Evolutionary conservation across 2,888 invertebrate species (phyloP).

Genomic region (Sericinus montela): DNA sequence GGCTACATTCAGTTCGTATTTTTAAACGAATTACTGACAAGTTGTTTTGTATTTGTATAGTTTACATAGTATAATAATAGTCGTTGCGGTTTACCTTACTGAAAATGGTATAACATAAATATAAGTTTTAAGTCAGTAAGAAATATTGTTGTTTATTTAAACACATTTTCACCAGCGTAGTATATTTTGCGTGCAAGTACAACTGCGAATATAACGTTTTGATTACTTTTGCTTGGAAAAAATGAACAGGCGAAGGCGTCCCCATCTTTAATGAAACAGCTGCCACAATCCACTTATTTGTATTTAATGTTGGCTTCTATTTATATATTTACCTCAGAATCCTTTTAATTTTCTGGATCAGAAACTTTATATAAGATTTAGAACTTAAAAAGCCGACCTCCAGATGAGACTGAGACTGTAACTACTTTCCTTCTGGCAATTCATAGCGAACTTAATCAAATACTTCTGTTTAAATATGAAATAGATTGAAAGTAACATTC

Average conservation of each 20-base stretch:
- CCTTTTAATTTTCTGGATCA: background rate
- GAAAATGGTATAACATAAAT: background rate
- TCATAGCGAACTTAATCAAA: constrained; percentile 6
- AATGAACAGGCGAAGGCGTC: background rate
- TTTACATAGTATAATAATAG: background rate
- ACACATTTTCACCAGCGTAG: too few species aligned
- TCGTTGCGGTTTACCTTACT: background rate
- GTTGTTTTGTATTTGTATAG: background rate
- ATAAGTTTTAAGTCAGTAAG: too few species aligned
- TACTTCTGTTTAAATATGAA: constrained; percentile 8
- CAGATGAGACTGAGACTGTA: background rate
- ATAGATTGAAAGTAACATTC: constrained; percentile 9
- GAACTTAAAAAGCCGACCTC: background rate
- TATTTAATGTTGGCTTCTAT: background rate
- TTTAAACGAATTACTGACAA: background rate
- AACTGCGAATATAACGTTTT: background rate
- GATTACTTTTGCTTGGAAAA: background rate
- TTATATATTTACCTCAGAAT: background rate
- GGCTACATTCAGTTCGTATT: background rate
- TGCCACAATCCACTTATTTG: background rate
- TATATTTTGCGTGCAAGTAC: too few species aligned
- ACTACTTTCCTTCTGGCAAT: background rate
- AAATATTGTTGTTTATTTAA: too few species aligned
- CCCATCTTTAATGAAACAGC: background rate
- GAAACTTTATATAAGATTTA: background rate